Evolutionary conservation across 2,888 invertebrate species (phyloP), one percentile per base, ranked within the genome.

Genomic region (Sisyra nigra): DNA sequence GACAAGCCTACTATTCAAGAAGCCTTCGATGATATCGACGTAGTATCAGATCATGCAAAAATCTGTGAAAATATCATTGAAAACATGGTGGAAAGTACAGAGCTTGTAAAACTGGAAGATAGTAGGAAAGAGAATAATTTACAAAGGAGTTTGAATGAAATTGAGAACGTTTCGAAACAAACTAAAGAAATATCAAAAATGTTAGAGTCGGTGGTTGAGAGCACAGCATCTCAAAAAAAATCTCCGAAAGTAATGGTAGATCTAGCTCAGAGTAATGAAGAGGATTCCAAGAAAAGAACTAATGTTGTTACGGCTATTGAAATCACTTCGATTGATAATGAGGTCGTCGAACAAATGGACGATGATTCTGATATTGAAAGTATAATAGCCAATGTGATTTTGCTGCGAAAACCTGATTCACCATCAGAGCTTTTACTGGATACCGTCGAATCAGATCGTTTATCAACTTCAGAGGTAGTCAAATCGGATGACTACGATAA

Each of bases 41-140:
- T 62, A 0, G 65, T 63, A 0, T 65, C 67, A 1, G 62, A 65
- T 47, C 65, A 65, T 3, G 64, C 66, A 3, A 67, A 65, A 44
- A 55, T 65, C 32, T 68, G 68, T 49, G 66, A 66, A 32, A 65
- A 69, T 48, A 54, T 68, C 44, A 50, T 68, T 2, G 55, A 66
- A 39, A 63, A 64, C 14, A 63, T 63, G 0, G 57, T 59, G 9
- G 58, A 59, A 42, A 57, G 55, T 45, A 53, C 48, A 1, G 55
- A 57, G 40, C 47, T 57, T 2, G 5, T 24, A 5, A 24, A 5
- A 7, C 5, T 24, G 7, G 24, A 24, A 24, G 24, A 24, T 24
- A 24, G 7, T 24, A 24, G 7, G 24, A 24, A 24, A 7, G 24
- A 24, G 7, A 24, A 7, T 24, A 24, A 24, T 24, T 5, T 24